phyloP scores from a whole-genome alignment of 2,888 invertebrate genomes.

The Esperia sulphurella region DNA sequence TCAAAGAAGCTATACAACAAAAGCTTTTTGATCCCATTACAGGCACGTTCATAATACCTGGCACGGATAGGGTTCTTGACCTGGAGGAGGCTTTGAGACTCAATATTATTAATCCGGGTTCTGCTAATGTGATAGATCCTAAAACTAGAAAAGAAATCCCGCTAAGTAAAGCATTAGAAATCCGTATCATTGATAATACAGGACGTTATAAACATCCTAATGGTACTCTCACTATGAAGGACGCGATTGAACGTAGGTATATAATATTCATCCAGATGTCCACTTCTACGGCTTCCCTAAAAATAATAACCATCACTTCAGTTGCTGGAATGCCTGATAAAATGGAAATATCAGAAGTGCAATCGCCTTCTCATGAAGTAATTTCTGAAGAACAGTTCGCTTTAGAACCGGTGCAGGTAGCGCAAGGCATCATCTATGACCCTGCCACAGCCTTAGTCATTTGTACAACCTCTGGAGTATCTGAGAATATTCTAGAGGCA shows the following conservation, averaged over 20 bases:
- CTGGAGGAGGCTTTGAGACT: slow-evolving; percentile 93
- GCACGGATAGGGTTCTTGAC: slow-evolving; percentile 89
- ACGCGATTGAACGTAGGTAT: slow-evolving; percentile 83
- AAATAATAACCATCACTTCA: slow-evolving; percentile 85
- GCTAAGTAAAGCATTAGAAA: slow-evolving; percentile 86
- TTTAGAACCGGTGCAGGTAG: slow-evolving; percentile 85
- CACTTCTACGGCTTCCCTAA: slow-evolving; percentile 72
- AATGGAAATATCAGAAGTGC: slow-evolving; percentile 82
- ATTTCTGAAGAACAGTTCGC: slow-evolving; percentile 55
- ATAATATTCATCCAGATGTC: slow-evolving; percentile 80
- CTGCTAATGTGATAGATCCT: slow-evolving; percentile 90
- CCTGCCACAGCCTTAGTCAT: slow-evolving; percentile 87
- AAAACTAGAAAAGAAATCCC: slow-evolving; percentile 83
- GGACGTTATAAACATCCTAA: slow-evolving; percentile 84
- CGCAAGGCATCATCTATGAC: slow-evolving; percentile 87
- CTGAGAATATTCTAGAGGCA: slow-evolving; percentile 86
- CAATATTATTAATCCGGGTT: slow-evolving; percentile 90
- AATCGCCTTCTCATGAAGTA: slow-evolving; percentile 23
- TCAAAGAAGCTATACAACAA: slow-evolving; percentile 90
- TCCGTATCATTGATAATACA: slow-evolving; percentile 86
- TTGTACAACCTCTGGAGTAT: slow-evolving; percentile 84
- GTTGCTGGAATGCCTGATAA: slow-evolving; percentile 85
- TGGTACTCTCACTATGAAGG: slow-evolving; percentile 83
- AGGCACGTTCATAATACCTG: slow-evolving; percentile 92
- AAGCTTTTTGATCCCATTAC: slow-evolving; percentile 89